Evolutionary conservation across 2,888 invertebrate genomes (phyloP), one percentile per base, ranked within the genome.

Genomic region (Lydus trimaculatus): DNA sequence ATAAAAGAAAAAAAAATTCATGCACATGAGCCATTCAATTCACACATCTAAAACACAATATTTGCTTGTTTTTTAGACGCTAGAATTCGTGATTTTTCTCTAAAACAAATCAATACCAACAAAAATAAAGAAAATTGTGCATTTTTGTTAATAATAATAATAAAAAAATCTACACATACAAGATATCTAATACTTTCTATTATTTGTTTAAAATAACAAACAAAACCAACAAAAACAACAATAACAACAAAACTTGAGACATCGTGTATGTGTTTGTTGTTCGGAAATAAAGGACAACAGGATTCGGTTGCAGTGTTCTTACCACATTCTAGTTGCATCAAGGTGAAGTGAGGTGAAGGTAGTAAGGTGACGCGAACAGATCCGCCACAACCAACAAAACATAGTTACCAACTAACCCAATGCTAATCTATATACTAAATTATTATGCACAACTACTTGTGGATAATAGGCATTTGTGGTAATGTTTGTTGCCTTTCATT

Each of bases 281-380:
- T 11, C 13, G 52, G 52, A 52, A 52, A n/a, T n/a, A n/a, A 7
- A 33, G 52, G 52, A 52, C 13, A 11, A 52, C 6, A 13, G 52
- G 52, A 25, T 4, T 52, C 23, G 80, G 80, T 79, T 81, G 82
- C 81, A 80, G 84, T 84, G 84, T 85, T 84, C 85, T 85, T 85
- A 85, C 85, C 85, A 82, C 85, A 84, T 85, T 85, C 85, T 85
- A 82, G 84, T 84, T 84, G 85, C 84, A 82, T 84, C 84, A 84
- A 80, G 83, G 84, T 84, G 84, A 84, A 84, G 79, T 52, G 52
- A 52, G 52, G 52, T 52, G 52, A 52, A 52, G 84, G 83, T 83
- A 83, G 84, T 84, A 83, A 83, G 83, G 83, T 84, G 84, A 84
- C 82, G 83, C 80, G 80, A 82, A 83, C 82, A 84, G 84, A 84